phyloP scores from a whole-genome alignment of 2,113 vertebrate species.

The Cryptomyrus ogoouensis region DNA sequence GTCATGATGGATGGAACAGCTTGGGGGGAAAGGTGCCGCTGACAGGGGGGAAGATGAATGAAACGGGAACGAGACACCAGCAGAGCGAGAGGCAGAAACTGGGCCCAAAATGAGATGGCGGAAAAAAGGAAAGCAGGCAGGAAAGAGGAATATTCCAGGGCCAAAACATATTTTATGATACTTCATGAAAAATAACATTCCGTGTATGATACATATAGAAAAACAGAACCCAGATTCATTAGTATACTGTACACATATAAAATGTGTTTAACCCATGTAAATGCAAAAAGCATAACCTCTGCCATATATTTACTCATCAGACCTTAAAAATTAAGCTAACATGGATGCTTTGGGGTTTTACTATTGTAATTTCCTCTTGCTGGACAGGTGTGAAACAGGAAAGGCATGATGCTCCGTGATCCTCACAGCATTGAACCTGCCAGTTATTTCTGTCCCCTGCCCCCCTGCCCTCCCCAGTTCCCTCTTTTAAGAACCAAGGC shows the following conservation, averaged over 20 bases:
- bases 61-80: constrained; percentile 21
- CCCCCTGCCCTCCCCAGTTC: neutral
- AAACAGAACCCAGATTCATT: neutral
- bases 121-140: neutral
- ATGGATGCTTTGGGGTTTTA: neutral
- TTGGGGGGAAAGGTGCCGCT: constrained; percentile 27
- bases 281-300: neutral
- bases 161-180: too few relatives aligned
- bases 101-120: neutral
- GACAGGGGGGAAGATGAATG: constrained; percentile 47
- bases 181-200: neutral
- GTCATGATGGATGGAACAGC: constrained; percentile 10
- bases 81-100: neutral
- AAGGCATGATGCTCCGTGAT: neutral
- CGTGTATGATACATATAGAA: neutral
- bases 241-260: neutral
- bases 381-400: neutral
- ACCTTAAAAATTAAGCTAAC: neutral
- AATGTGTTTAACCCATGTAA: neutral
- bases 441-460: neutral
- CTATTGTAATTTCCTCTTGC: neutral
- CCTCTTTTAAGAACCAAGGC: neutral
- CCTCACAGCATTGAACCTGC: neutral
- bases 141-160: neutral
- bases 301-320: neutral